Conservation (phyloP, 2,888 invertebrate genomes). For the Chymomyza fuscimana region DNA sequence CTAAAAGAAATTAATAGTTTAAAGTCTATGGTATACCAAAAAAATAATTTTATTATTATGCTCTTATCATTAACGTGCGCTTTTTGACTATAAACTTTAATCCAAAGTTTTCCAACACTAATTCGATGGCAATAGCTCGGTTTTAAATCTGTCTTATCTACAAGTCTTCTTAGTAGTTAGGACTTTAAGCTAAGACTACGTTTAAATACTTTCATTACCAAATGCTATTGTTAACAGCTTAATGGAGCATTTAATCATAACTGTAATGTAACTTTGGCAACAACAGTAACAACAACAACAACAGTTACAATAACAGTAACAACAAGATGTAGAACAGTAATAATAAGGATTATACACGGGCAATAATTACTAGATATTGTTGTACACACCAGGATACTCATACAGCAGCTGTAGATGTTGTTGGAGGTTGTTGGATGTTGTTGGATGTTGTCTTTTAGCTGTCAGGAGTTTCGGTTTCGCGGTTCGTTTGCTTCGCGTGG, state of each 20-base stretch:
- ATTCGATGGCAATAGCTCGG: neutral
- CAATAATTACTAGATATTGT: conserved; percentile 65
- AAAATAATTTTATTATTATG: too few species aligned
- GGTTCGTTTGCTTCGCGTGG: conserved; percentile 58
- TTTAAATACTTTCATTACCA: neutral
- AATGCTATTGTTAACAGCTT: conserved; percentile 71
- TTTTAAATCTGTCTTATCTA: neutral
- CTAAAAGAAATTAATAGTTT: too few species aligned
- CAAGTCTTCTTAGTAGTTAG: neutral
- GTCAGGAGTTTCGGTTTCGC: conserved; percentile 51
- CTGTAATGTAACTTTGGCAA: conserved; percentile 38
- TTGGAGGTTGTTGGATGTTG: too few species aligned
- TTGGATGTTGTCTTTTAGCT: neutral
- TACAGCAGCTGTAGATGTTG: neutral
- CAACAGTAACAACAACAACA: neutral
- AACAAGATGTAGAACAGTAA: conserved; percentile 52
- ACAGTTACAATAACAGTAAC: conserved; percentile 23
- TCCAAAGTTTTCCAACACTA: neutral
- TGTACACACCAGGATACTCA: conserved; percentile 6
- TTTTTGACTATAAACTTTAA: neutral
- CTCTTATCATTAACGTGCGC: too few species aligned
- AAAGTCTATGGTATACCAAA: too few species aligned
- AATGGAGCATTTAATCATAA: conserved; percentile 69
- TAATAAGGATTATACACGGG: conserved; percentile 73
- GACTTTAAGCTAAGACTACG: neutral